These are phyloP conservation scores for Lepilemur septentrionalis DNA, from an alignment of 2,797 vertebrate genomes.

Conservation along the genomic window DNA sequence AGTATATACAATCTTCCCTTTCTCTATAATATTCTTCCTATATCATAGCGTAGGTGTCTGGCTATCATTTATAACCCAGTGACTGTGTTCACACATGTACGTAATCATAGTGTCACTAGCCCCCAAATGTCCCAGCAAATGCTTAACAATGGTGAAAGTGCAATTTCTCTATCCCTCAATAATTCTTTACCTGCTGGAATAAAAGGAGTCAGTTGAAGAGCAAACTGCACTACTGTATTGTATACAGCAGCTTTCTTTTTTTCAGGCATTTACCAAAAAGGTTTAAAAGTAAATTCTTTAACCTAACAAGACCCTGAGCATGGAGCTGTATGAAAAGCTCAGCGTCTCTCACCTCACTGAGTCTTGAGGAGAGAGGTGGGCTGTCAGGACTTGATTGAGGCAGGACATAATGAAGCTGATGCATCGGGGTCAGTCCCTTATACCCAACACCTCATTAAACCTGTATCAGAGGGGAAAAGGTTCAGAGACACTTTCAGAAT, in stretches of 20 bases:
- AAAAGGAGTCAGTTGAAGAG: background rate
- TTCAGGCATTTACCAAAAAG: background rate
- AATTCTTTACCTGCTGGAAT: background rate
- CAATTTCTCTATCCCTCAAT: background rate
- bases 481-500: conserved; percentile 47
- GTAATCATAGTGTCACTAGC: background rate
- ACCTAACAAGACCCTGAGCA: background rate
- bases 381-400: background rate
- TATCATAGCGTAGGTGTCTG: background rate
- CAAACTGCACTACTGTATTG: background rate
- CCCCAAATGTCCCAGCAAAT: background rate
- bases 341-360: background rate
- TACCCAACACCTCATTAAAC: conserved; percentile 35
- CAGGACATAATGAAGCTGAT: conserved; percentile 1
- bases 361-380: background rate
- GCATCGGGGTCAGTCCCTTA: conserved; percentile 30
- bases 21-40: background rate
- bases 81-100: background rate
- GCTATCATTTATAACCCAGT: background rate
- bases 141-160: background rate
- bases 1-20: background rate
- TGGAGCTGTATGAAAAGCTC: background rate
- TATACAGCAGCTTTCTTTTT: background rate
- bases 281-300: conserved; percentile 45
- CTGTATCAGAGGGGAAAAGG: background rate